Evolutionary conservation across 2,888 invertebrate genomes (phyloP).

Genomic region (Schrankia costaestrigalis): DNA sequence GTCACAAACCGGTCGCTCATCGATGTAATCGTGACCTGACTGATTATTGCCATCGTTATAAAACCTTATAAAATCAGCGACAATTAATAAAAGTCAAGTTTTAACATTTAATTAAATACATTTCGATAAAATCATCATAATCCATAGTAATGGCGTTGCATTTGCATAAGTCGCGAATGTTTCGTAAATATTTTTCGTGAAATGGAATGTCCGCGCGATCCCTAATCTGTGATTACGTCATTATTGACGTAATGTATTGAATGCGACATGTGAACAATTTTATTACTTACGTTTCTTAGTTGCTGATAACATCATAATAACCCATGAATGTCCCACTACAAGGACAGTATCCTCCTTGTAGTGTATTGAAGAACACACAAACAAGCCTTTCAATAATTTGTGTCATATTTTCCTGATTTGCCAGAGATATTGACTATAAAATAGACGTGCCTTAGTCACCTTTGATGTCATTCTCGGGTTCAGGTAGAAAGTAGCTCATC

Average conservation of each 20-base stretch:
- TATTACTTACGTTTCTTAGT: too few species aligned
- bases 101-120: constrained; percentile 65
- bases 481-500: too few species aligned
- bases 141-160: constrained; percentile 29
- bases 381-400: too few species aligned
- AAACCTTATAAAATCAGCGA: constrained; percentile 56
- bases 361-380: too few species aligned
- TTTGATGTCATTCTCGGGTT: too few species aligned
- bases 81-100: constrained; percentile 74
- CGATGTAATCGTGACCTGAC: constrained; percentile 54
- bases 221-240: constrained; percentile 13
- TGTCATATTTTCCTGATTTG: too few species aligned
- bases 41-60: constrained; percentile 61
- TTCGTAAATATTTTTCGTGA: constrained; percentile 18
- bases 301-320: too few species aligned
- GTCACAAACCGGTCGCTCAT: constrained; percentile 58
- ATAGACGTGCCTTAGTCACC: too few species aligned
- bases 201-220: constrained; percentile 20
- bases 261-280: too few species aligned
- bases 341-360: too few species aligned
- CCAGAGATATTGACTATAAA: too few species aligned
- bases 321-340: too few species aligned
- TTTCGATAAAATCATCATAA: constrained; percentile 57
- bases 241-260: constrained; percentile 11
- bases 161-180: constrained; percentile 28